phyloP scores from a whole-genome alignment of 2,797 vertebrate species.

The Hippocampus kuda region DNA sequence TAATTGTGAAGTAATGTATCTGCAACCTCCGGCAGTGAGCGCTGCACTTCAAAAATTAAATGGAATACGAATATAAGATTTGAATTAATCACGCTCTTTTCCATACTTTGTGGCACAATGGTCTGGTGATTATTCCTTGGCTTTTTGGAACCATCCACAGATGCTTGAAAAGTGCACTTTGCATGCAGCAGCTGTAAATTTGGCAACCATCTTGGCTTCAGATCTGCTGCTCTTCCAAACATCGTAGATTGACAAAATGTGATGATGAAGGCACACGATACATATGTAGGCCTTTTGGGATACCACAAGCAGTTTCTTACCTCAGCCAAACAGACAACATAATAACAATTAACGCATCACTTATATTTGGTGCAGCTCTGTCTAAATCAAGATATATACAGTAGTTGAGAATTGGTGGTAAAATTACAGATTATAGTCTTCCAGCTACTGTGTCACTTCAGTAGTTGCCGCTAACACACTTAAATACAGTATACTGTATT shows the following conservation, averaged over 20 bases:
- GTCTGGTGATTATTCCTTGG: conserved; percentile 7
- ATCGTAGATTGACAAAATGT: conserved; percentile 13
- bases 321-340: neutral
- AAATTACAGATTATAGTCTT: neutral
- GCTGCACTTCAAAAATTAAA: conserved; percentile 28
- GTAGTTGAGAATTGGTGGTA: neutral
- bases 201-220: conserved; percentile 27
- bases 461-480: too few species aligned
- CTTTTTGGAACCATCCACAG: conserved; percentile 23
- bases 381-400: neutral
- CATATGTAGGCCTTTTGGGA: neutral
- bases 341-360: too few species aligned
- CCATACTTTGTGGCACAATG: conserved; percentile 11
- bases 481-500: too few species aligned
- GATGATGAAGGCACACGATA: neutral
- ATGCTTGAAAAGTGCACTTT: conserved; percentile 21
- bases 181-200: conserved; percentile 17
- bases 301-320: neutral
- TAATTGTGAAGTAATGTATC: conserved; percentile 2
- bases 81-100: conserved; percentile 37
- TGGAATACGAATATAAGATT: conserved; percentile 46
- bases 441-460: neutral
- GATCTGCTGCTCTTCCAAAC: conserved; percentile 22
- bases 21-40: conserved; percentile 23
- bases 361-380: neutral